Conservation (phyloP, 2,113 vertebrate genomes). For the Siniperca knerii region DNA sequence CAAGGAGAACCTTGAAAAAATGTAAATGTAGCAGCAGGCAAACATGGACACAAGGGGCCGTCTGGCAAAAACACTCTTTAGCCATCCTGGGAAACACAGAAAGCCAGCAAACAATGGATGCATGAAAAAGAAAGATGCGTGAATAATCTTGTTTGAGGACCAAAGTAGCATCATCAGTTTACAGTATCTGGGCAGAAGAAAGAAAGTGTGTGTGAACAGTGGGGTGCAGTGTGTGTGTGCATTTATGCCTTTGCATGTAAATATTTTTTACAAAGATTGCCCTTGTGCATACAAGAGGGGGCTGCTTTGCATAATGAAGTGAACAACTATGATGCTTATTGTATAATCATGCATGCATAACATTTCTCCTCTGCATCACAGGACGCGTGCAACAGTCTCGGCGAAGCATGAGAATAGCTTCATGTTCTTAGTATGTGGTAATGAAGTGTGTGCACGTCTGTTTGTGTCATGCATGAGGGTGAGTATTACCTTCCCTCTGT, state of each 20-base stretch:
- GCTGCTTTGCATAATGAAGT: not conserved
- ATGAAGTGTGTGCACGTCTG: constrained; percentile 27
- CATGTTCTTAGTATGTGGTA: constrained; percentile 22
- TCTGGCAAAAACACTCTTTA: constrained; percentile 7
- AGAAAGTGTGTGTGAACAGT: not conserved
- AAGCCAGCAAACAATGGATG: constrained; percentile 3
- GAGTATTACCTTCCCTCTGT: not conserved
- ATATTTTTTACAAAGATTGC: constrained; percentile 5
- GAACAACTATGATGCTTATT: constrained; percentile 22
- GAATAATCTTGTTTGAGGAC: constrained; percentile 48
- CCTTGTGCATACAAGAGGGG: not conserved
- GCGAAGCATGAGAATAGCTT: constrained; percentile 11
- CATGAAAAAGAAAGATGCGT: constrained; percentile 35
- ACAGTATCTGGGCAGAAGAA: constrained; percentile 37
- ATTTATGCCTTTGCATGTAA: constrained; percentile 15
- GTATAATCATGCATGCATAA: constrained; percentile 41
- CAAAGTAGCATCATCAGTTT: constrained; percentile 38
- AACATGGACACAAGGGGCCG: not conserved
- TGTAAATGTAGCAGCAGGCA: not conserved
- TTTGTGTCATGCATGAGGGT: constrained; percentile 33
- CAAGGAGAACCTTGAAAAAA: not conserved
- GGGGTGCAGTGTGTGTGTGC: not conserved
- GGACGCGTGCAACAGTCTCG: not conserved
- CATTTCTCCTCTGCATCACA: not conserved
- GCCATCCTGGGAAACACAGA: constrained; percentile 4